Evolutionary conservation across 2,797 vertebrate species (phyloP), one percentile per base, ranked within the genome.

Genomic region (Sebastes trivittatus): DNA sequence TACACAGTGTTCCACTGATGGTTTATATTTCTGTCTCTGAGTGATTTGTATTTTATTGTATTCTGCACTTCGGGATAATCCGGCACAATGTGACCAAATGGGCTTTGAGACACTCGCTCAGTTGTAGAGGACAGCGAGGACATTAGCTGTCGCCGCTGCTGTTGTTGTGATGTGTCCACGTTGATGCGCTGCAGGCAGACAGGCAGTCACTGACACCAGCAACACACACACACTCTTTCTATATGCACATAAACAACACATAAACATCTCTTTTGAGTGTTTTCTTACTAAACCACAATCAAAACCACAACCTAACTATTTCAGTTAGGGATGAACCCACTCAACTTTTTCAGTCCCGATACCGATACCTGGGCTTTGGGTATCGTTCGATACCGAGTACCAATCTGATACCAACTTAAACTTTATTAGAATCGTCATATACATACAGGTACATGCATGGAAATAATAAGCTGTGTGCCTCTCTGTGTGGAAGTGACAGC

Each of bases 41-140:
- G 34, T 83, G 87, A 92, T 89, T 90, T 83, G 88, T 86, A 46
- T 88, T 89, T 89, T 81, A 90, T 93, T 93, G 86, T 92, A 56
- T 89, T 84, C 86, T 65, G 76, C 81, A 60, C 75, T 84, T 83
- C 8, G 34, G 88, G 88, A 93, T 94, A 94, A 94, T 94, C 94
- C 89, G 2, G 67, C 86, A 87, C 88, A 90, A 93, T 88, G 89
- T 92, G 89, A 92, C 91, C 87, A 87, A 85, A 82, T 67, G 69
- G 73, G 72, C 84, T 90, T 88, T 83, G 85, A 90, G 88, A 81
- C 64, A 72, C 78, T 65, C 63, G 62, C 59, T 72, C 55, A 23
- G 67, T 42, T 27, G 76, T 78, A 84, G 89, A 94, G 92, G 93
- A 94, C 91, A 60, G 56, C 0, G 66, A 86, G 91, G 91, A 92